phyloP scores from a whole-genome alignment of 2,888 invertebrate species.

The Luperina testacea region DNA sequence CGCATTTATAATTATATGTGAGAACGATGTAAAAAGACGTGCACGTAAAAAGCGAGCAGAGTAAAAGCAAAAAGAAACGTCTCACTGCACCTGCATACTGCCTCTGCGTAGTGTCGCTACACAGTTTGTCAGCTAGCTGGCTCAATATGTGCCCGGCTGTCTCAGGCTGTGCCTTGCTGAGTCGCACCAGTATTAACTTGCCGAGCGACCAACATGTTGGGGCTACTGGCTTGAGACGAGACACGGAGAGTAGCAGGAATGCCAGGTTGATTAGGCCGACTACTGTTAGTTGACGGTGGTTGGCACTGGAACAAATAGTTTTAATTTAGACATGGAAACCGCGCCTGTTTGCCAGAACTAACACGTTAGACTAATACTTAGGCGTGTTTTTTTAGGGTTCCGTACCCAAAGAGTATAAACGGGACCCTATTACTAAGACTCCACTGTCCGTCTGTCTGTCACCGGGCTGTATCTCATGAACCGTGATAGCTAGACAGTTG shows the following conservation, averaged over 20 bases:
- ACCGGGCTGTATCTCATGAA: too few relatives aligned
- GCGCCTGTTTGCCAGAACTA: background rate
- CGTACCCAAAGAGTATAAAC: too few relatives aligned
- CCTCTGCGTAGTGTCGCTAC: constrained; percentile 70
- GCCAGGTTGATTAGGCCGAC: constrained; percentile 83
- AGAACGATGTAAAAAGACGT: too few relatives aligned
- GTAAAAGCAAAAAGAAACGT: too few relatives aligned
- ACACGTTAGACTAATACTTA: background rate
- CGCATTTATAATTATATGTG: too few relatives aligned
- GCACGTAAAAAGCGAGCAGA: too few relatives aligned
- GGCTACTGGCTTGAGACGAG: constrained; percentile 71
- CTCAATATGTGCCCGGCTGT: constrained; percentile 78
- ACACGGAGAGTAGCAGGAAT: constrained; percentile 77
- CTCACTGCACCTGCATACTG: constrained; percentile 80
- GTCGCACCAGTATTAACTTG: constrained; percentile 79
- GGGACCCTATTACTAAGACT: too few relatives aligned
- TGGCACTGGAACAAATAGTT: constrained; percentile 75
- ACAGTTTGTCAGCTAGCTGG: constrained; percentile 78
- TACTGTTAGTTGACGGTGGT: constrained; percentile 82
- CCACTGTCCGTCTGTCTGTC: too few relatives aligned
- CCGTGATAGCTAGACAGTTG: too few relatives aligned
- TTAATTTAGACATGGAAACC: background rate
- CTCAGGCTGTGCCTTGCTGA: constrained; percentile 82
- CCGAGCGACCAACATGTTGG: constrained; percentile 80
- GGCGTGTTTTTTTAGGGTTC: too few relatives aligned